These are phyloP conservation scores for Drosophila punjabiensis DNA, from an alignment of 1,140 invertebrate genomes.

Conservation along the genomic window DNA sequence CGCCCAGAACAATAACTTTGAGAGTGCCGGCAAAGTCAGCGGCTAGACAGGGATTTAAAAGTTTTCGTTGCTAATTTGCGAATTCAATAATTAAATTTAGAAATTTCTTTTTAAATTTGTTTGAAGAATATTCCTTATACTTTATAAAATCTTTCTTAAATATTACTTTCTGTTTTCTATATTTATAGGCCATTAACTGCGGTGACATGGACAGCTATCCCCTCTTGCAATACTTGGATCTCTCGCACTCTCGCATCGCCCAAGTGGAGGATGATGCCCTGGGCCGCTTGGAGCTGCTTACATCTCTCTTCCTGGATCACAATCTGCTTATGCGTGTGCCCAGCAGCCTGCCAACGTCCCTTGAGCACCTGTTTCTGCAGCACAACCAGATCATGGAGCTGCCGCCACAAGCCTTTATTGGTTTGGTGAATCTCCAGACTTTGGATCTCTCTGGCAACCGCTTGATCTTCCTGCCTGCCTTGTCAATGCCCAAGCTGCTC, in stretches of 20 bases:
- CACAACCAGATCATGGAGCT: conserved; percentile 88
- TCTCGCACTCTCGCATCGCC: conserved; percentile 92
- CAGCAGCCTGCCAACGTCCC: conserved; percentile 88
- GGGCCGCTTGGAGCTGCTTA: conserved; percentile 92
- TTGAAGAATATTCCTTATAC: background rate
- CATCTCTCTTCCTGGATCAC: conserved; percentile 92
- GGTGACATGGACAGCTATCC: conserved; percentile 97
- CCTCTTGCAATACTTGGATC: conserved; percentile 91
- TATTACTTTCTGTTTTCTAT: background rate
- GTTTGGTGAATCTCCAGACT: conserved; percentile 89
- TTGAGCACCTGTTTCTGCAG: conserved; percentile 88
- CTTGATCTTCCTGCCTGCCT: conserved; percentile 74
- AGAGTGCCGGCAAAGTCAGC: conserved; percentile 11
- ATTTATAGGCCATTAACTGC: conserved; percentile 88
- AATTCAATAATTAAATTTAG: background rate
- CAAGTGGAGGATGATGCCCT: conserved; percentile 94
- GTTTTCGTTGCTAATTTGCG: conserved; percentile 7
- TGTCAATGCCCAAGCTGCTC: conserved; percentile 69
- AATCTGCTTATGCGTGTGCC: conserved; percentile 90
- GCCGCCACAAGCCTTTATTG: conserved; percentile 89
- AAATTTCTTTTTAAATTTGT: background rate
- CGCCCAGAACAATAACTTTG: conserved; percentile 30
- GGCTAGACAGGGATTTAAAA: conserved; percentile 37
- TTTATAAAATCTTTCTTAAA: background rate
- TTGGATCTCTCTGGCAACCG: conserved; percentile 86